Conservation (phyloP, 2,113 vertebrate species). For the Capricornis sumatraensis region DNA sequence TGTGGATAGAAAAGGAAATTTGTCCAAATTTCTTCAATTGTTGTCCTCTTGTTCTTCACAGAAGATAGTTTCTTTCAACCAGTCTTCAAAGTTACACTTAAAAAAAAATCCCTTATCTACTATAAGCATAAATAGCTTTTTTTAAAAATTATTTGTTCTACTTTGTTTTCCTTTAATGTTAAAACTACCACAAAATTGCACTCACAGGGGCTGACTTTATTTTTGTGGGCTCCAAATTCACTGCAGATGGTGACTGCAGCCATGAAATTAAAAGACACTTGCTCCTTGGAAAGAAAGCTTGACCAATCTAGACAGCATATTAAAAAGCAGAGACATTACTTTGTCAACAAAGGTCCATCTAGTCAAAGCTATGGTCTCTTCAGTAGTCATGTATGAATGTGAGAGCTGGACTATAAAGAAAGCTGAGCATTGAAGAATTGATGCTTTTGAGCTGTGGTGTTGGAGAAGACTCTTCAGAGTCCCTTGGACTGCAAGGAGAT, state of each 20-base stretch:
- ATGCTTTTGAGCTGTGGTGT: background rate
- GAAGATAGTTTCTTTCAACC: background rate
- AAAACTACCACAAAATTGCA: background rate
- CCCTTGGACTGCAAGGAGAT: background rate
- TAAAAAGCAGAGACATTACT: background rate
- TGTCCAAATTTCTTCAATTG: background rate
- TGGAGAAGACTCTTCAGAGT: background rate
- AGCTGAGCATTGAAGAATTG: rapidly evolving
- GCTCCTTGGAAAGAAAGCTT: background rate
- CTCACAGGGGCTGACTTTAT: background rate
- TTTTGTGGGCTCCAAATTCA: no score
- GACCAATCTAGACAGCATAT: background rate
- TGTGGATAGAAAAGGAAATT: background rate
- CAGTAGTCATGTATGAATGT: background rate
- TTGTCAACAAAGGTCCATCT: background rate
- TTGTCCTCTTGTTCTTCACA: background rate
- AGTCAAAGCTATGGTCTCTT: background rate
- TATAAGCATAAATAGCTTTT: background rate
- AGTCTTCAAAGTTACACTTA: background rate
- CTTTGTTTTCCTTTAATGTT: background rate
- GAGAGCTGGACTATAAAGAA: background rate
- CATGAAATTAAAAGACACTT: background rate
- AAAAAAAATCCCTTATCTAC: background rate
- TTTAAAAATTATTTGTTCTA: background rate
- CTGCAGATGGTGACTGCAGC: background rate